These are phyloP conservation scores for Guaruba guarouba DNA, from an alignment of 2,113 vertebrate species.

Conservation along the genomic window DNA sequence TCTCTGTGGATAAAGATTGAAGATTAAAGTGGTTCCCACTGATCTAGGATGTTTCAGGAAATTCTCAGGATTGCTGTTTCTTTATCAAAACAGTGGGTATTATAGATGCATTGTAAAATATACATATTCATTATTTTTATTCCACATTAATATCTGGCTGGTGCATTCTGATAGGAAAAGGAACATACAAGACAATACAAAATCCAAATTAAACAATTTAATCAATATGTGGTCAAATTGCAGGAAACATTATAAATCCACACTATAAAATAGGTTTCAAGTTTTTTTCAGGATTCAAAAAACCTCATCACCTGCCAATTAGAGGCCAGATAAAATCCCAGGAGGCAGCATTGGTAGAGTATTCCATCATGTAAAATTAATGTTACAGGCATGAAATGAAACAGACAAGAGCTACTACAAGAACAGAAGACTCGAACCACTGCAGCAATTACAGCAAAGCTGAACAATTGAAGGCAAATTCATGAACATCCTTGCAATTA, in stretches of 20 bases:
- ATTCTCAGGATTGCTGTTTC: neutral
- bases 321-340: neutral
- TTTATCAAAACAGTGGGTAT: neutral
- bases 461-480: neutral
- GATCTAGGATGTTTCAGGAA: neutral
- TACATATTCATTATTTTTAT: neutral
- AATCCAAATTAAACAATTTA: neutral
- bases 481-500: neutral
- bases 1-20: neutral
- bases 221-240: neutral
- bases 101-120: neutral
- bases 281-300: neutral
- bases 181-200: neutral
- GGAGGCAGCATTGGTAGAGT: neutral
- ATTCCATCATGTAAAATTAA: neutral
- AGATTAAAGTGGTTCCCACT: neutral
- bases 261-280: neutral
- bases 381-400: neutral
- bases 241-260: neutral
- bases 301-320: neutral
- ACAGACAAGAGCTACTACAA: neutral
- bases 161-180: neutral
- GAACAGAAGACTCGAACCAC: neutral
- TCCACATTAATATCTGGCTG: neutral
- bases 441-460: neutral